phyloP scores from a whole-genome alignment of 2,113 vertebrate genomes.

The Trochalopteron elliotii region DNA sequence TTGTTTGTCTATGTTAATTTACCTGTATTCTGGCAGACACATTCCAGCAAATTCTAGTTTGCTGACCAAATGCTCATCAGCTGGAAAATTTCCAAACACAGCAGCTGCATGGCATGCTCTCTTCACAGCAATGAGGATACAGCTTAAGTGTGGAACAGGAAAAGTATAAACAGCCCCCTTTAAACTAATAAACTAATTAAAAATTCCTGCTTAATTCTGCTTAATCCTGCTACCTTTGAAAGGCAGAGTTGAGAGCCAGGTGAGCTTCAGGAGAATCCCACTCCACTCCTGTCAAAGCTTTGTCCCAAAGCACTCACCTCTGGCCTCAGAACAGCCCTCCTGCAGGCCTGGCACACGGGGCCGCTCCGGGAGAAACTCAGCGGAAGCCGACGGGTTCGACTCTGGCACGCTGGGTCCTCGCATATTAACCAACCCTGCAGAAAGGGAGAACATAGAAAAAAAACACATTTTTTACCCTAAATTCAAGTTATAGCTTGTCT shows the following conservation, averaged over 20 bases:
- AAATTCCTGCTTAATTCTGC: neutral
- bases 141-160: neutral
- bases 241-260: neutral
- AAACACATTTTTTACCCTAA: neutral
- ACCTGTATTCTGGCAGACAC: constrained; percentile 39
- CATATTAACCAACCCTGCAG: constrained; percentile 91
- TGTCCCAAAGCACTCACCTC: constrained; percentile 81
- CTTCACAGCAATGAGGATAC: neutral
- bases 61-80: constrained; percentile 29
- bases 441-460: neutral
- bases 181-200: neutral
- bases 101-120: constrained; percentile 47
- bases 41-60: constrained; percentile 57
- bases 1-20: constrained; percentile 12
- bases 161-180: neutral
- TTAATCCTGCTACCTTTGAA: neutral
- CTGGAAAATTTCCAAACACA: constrained; percentile 45
- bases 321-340: constrained; percentile 82
- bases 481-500: neutral
- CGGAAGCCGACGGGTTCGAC: constrained; percentile 86
- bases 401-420: constrained; percentile 91
- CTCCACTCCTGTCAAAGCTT: neutral
- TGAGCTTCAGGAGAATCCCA: neutral
- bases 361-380: constrained; percentile 87
- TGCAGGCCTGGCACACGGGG: constrained; percentile 89